Conservation (phyloP, 2,888 invertebrate genomes). For the Priocnemis perturbator region DNA sequence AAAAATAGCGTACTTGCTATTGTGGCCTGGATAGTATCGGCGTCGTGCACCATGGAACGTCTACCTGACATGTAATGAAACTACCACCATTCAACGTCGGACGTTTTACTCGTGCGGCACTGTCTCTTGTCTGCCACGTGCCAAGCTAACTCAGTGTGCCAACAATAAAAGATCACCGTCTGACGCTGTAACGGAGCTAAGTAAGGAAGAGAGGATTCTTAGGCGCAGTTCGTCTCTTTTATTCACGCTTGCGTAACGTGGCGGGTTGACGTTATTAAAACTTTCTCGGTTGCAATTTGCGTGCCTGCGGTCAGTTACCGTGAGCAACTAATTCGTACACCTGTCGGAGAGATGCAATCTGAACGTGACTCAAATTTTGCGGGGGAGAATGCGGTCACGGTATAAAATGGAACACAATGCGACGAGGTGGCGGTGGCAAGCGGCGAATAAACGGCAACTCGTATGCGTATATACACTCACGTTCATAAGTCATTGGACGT, state of each 20-base stretch:
- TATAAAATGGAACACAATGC: background rate
- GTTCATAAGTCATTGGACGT: no score
- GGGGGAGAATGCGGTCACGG: background rate
- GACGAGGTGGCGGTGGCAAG: no score
- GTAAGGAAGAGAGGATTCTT: background rate
- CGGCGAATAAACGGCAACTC: no score
- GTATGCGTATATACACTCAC: no score
- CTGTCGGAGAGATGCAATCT: no score
- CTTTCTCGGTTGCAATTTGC: conserved; percentile 33
- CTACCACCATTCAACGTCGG: no score
- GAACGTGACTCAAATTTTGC: no score
- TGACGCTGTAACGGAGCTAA: background rate
- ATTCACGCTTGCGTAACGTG: conserved; percentile 29
- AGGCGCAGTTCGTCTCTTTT: background rate
- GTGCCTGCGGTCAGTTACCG: conserved; percentile 21
- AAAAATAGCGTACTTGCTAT: no score
- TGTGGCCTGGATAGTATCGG: no score
- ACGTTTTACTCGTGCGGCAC: no score
- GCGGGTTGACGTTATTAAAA: conserved; percentile 31
- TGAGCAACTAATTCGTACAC: conserved; percentile 10
- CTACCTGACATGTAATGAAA: no score
- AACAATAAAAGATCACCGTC: conserved; percentile 15
- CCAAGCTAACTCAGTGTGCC: background rate
- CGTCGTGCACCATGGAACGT: no score
- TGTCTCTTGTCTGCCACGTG: background rate